Evolutionary conservation across 2,888 invertebrate species (phyloP).

Genomic region (Lasioglossum lativentre): DNA sequence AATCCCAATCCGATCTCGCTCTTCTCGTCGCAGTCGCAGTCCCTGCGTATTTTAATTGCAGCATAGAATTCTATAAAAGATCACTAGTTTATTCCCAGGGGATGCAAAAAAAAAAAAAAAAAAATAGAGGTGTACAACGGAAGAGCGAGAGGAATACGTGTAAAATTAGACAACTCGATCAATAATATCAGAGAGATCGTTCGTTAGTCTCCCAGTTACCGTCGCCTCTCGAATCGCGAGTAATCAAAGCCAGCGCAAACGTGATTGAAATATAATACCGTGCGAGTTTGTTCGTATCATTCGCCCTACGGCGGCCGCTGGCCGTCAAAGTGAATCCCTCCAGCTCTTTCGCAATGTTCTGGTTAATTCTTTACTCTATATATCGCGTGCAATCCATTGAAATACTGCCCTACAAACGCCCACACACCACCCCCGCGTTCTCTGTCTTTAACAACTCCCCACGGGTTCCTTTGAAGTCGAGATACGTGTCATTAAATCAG

Average conservation of each 20-base stretch:
- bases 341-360: slow-evolving; percentile 66
- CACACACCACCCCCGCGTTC: neutral
- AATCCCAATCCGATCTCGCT: neutral
- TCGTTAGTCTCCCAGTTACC: slow-evolving; percentile 71
- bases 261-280: slow-evolving; percentile 74
- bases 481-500: neutral
- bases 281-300: slow-evolving; percentile 73
- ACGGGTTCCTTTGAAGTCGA: neutral
- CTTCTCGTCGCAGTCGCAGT: neutral
- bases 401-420: slow-evolving; percentile 64
- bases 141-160: slow-evolving; percentile 48
- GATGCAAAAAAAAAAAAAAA: neutral
- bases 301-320: slow-evolving; percentile 68
- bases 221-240: slow-evolving; percentile 71
- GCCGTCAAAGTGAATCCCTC: slow-evolving; percentile 70
- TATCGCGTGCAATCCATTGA: slow-evolving; percentile 53
- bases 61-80: slow-evolving; percentile 1
- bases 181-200: slow-evolving; percentile 74
- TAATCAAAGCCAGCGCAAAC: slow-evolving; percentile 75
- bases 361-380: slow-evolving; percentile 69
- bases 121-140: neutral
- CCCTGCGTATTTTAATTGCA: neutral
- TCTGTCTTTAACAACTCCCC: neutral
- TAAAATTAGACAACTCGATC: slow-evolving; percentile 73
- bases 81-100: neutral